A percentile compares a stretch with the other conserved stretches of the same genome.
Conservation (phyloP, 2,797 vertebrate species). For the Poliocrania exsul region DNA sequence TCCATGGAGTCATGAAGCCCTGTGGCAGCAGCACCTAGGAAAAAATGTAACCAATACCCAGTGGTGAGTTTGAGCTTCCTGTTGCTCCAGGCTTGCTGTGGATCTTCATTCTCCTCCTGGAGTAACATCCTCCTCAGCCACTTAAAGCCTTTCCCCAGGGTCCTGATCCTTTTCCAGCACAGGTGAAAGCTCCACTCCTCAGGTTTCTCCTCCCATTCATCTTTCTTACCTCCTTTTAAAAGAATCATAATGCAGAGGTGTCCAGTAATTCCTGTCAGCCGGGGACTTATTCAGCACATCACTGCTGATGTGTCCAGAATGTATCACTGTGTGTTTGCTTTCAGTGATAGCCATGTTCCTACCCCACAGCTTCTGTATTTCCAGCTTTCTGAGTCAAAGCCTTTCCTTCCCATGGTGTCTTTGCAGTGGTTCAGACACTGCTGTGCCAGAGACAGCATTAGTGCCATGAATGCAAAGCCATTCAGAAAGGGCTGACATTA, state of each 20-base stretch:
- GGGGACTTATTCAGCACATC: background rate
- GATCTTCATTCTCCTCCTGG: background rate
- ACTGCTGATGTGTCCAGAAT: background rate
- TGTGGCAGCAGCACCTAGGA: background rate
- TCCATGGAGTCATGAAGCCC: background rate
- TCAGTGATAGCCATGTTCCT: background rate
- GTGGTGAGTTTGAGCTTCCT: background rate
- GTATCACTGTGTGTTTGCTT: background rate
- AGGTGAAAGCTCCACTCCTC: background rate
- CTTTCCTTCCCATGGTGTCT: background rate
- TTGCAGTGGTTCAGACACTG: background rate
- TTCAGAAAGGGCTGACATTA: background rate
- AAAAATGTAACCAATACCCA: background rate
- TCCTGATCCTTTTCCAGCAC: background rate
- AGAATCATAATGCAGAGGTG: background rate
- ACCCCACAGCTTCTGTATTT: background rate
- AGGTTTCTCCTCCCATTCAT: background rate
- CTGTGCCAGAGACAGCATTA: background rate
- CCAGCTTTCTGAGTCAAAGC: background rate
- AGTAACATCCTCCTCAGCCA: background rate
- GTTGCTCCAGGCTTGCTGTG: background rate
- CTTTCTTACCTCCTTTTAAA: background rate
- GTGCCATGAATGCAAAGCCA: background rate
- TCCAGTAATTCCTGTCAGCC: background rate
- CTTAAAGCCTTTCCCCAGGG: background rate